Evolutionary conservation across 30 jellyfish, hydroid and myxozoan species (phyloP).

Genomic region (Hydractinia echinata): DNA sequence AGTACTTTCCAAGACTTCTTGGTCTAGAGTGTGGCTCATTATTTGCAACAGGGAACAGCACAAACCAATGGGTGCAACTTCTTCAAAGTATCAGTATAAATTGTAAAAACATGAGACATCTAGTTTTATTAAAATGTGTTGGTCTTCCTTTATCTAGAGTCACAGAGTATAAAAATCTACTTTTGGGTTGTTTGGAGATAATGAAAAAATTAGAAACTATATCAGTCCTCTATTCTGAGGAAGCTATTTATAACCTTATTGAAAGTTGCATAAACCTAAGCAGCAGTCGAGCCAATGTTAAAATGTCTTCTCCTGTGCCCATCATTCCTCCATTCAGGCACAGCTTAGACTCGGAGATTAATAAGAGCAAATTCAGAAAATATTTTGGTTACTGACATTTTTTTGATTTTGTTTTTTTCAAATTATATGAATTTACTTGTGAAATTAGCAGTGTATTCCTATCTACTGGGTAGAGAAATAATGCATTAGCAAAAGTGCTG

Average conservation of each 20-base stretch:
- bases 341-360: slow-evolving; percentile 28
- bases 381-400: neutral
- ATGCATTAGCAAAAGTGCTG: too few relatives aligned
- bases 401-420: neutral
- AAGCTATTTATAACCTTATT: slow-evolving; percentile 25
- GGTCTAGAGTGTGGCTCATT: slow-evolving; percentile 39
- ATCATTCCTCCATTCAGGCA: slow-evolving; percentile 36
- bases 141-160: slow-evolving; percentile 28
- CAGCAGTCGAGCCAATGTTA: neutral
- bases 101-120: slow-evolving; percentile 26
- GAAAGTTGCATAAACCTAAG: neutral
- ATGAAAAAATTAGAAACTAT: slow-evolving; percentile 16
- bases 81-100: slow-evolving; percentile 26
- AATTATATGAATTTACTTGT: neutral
- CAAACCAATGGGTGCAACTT: slow-evolving; percentile 28
- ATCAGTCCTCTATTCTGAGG: slow-evolving; percentile 39
- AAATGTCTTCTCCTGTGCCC: slow-evolving; percentile 13
- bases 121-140: slow-evolving; percentile 35
- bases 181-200: slow-evolving; percentile 16
- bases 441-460: neutral
- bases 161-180: slow-evolving; percentile 16
- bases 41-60: slow-evolving; percentile 28
- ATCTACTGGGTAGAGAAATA: too few relatives aligned
- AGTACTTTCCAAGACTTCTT: slow-evolving; percentile 6
- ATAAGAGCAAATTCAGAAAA: neutral